Evolutionary conservation across 2,888 invertebrate species (phyloP).

Genomic region (Teleogryllus oceanicus): DNA sequence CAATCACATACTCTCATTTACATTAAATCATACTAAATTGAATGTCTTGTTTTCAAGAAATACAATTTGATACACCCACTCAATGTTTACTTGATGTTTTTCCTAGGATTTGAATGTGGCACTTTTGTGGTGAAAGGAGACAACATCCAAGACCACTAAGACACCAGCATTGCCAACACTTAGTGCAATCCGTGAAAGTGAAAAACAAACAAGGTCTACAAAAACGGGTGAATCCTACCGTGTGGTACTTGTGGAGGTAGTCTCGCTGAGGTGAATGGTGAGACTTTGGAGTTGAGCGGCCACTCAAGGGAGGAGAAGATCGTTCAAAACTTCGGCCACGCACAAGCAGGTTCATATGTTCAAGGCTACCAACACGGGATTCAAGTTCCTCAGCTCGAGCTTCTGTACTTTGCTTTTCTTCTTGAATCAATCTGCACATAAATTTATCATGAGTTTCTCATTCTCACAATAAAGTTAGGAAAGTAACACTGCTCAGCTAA

Average conservation of each 20-base stretch:
- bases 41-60: too few species aligned
- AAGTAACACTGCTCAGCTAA: background rate
- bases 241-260: slow-evolving; percentile 92
- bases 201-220: slow-evolving; percentile 23
- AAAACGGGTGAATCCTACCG: slow-evolving; percentile 61
- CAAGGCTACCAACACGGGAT: slow-evolving; percentile 91
- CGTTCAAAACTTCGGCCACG: slow-evolving; percentile 66
- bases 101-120: background rate
- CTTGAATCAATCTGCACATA: slow-evolving; percentile 55
- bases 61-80: too few species aligned
- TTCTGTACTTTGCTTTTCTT: slow-evolving; percentile 96
- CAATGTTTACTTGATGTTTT: background rate
- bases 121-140: slow-evolving; percentile 18
- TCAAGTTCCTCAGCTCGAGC: slow-evolving; percentile 96
- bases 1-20: too few species aligned
- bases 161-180: slow-evolving; percentile 31
- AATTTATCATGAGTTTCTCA: slow-evolving; percentile 41
- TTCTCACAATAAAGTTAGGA: background rate
- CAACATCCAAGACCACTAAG: slow-evolving; percentile 18
- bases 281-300: slow-evolving; percentile 80
- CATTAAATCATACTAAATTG: too few species aligned
- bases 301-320: slow-evolving; percentile 82
- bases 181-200: slow-evolving; percentile 28
- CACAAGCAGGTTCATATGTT: slow-evolving; percentile 83
- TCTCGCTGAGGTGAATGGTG: slow-evolving; percentile 77